These are phyloP conservation scores for Aporrectodea caliginosa DNA, from an alignment of 1,140 invertebrate genomes.

Conservation along the genomic window DNA sequence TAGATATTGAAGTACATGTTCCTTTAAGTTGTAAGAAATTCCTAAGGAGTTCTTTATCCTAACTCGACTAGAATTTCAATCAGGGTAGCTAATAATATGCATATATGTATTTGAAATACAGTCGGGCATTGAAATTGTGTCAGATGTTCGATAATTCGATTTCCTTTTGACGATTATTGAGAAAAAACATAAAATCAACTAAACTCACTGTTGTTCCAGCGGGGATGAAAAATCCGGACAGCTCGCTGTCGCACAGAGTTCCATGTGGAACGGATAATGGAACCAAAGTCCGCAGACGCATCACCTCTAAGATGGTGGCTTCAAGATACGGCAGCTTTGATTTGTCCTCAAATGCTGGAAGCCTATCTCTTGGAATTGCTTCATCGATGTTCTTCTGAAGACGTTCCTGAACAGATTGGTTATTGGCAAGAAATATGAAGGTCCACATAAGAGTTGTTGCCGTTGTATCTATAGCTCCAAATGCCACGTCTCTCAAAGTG, in stretches of 20 bases:
- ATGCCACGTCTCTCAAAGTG: constrained; percentile 40
- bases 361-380: constrained; percentile 41
- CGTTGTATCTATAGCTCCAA: constrained; percentile 50
- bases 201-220: no score
- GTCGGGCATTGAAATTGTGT: no score
- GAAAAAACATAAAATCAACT: no score
- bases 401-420: constrained; percentile 51
- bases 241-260: constrained; percentile 1
- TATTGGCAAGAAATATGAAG: constrained; percentile 42
- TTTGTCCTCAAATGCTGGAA: constrained; percentile 37
- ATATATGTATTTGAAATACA: no score
- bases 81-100: no score
- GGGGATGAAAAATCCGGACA: constrained; percentile 47
- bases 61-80: no score
- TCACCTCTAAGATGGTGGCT: constrained; percentile 42
- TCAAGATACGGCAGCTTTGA: constrained; percentile 41
- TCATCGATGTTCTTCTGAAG: constrained; percentile 47
- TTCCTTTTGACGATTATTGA: no score
- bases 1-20: no score
- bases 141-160: no score
- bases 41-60: no score
- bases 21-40: no score
- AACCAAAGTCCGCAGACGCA: constrained; percentile 40
- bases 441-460: constrained; percentile 49
- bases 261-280: constrained; percentile 52